phyloP scores from a whole-genome alignment of 2,113 vertebrate species.

The Hippolais icterina region DNA sequence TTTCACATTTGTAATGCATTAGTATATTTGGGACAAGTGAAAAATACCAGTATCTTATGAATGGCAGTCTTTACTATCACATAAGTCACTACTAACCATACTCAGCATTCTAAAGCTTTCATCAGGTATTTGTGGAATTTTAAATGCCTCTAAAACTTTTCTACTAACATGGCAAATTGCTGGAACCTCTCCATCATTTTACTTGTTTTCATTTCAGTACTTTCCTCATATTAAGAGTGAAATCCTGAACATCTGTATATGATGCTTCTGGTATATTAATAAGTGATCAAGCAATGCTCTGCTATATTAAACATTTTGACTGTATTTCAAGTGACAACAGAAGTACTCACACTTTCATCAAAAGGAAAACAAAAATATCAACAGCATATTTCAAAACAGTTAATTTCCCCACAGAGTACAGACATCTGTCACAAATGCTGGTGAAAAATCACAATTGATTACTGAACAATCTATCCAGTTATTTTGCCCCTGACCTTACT shows the following conservation, averaged over 20 bases:
- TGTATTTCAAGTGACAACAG: not conserved
- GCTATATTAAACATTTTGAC: not conserved
- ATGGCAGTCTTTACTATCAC: not conserved
- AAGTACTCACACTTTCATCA: not conserved
- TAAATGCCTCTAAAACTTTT: not conserved
- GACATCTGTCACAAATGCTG: not conserved
- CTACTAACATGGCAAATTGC: not conserved
- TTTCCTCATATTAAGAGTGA: not conserved
- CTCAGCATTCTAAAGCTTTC: not conserved
- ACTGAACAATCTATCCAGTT: not conserved
- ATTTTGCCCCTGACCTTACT: not conserved
- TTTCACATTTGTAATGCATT: not conserved
- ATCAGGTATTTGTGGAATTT: not conserved
- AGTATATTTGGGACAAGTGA: not conserved
- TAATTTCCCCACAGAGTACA: not conserved
- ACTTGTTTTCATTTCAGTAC: not conserved
- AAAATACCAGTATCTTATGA: not conserved
- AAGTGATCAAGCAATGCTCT: not conserved
- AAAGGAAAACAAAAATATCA: not conserved
- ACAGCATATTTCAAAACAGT: not conserved
- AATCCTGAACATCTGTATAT: not conserved
- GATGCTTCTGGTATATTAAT: not conserved
- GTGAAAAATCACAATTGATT: not conserved
- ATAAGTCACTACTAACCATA: not conserved
- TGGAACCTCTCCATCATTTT: not conserved